Evolutionary conservation across 2,888 invertebrate species (phyloP), one percentile per base, ranked within the genome.

Genomic region (Hipparchia semele): DNA sequence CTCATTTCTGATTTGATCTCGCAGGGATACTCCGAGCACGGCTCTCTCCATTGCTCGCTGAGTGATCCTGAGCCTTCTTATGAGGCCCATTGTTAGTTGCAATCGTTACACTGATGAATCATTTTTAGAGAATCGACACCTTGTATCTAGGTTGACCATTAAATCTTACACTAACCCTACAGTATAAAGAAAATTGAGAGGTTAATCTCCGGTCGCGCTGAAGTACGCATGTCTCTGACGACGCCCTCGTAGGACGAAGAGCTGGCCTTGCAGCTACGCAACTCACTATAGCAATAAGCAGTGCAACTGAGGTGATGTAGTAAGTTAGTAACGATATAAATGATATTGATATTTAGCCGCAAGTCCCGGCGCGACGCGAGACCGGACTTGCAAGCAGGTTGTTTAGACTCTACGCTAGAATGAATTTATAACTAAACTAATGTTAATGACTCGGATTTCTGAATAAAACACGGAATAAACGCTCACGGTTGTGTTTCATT

Each of bases 311-410:
- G 81, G 39, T 60, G 59, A 60, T 60, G 59, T 60, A 59, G 33
- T 33, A 59, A 9, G 33, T 59, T 23, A 23, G 23, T 39, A 59
- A 5, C 33, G 59, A 59, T 33, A 59, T 33, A 12, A 60, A 60
- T 33, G 10, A 60, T 60, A 59, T 59, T 59, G 33, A 12, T 60
- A 60, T 60, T 33, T 39, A 33, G 84, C 60, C 72, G 76, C 70
- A 77, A 60, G 68, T 74, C 75, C 33, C 59, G 39, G 10, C 33
- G 23, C 33, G 58, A 23, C 23, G 58, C 72, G 80, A 85, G 87
- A 86, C 90, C 88, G 89, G 89, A 85, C 85, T 83, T 84, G 88
- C 86, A 86, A 85, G 87, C 89, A 87, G 88, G 89, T 90, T 87
- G 89, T 87, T 86, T 89, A 89, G 86, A 84, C 80, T 80, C 86